Conservation (phyloP, 2,113 vertebrate species). For the Dasyurus viverrinus region DNA sequence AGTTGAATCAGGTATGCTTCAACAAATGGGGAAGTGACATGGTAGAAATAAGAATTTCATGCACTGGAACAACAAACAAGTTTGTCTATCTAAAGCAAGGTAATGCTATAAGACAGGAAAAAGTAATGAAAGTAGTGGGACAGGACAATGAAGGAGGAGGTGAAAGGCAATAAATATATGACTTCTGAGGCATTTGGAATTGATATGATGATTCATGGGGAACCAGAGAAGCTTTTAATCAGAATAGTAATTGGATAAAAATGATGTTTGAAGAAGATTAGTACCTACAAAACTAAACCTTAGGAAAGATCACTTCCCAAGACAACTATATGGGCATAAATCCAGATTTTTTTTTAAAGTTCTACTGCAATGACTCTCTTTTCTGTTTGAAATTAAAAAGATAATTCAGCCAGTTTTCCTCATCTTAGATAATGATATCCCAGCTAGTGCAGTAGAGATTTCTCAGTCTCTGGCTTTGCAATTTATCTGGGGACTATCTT, state of each 20-base stretch:
- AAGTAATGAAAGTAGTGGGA: background rate
- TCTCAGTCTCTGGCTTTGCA: slow-evolving; percentile 35
- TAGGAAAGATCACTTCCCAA: background rate
- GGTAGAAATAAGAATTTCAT: background rate
- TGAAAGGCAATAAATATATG: background rate
- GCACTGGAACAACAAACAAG: background rate
- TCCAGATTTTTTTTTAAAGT: slow-evolving; percentile 20
- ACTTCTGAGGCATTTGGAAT: background rate
- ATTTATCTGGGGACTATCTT: slow-evolving; percentile 22
- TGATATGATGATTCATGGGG: background rate
- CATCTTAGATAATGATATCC: slow-evolving; percentile 51
- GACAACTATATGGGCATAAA: slow-evolving; percentile 4
- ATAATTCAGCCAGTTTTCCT: background rate
- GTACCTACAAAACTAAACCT: background rate
- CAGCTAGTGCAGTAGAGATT: slow-evolving; percentile 14
- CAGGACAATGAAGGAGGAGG: background rate
- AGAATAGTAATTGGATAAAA: background rate
- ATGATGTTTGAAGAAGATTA: slow-evolving; percentile 4
- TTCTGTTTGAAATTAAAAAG: slow-evolving; percentile 25
- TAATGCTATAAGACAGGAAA: background rate
- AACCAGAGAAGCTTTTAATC: background rate
- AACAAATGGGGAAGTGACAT: too few species aligned
- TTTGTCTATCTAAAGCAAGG: background rate
- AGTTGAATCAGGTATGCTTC: background rate
- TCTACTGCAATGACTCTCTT: background rate